Evolutionary conservation across 2,888 invertebrate species (phyloP).

Genomic region (Sinodicranocentrus sp.): DNA sequence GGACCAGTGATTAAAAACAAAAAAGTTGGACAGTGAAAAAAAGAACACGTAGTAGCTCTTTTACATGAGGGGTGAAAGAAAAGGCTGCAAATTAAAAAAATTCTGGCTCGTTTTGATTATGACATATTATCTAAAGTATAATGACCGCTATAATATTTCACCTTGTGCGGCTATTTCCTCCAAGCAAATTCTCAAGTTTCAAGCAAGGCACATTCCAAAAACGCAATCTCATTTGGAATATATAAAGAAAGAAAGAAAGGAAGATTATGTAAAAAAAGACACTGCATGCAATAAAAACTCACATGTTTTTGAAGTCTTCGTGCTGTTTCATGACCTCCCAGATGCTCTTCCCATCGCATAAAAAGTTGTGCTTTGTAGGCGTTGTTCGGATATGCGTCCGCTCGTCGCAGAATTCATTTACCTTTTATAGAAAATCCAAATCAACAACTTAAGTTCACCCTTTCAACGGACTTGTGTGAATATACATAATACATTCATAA

Average conservation of each 20-base stretch:
- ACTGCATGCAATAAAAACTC: conserved; percentile 62
- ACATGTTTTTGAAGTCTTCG: conserved; percentile 80
- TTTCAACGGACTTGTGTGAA: conserved; percentile 46
- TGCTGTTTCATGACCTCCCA: conserved; percentile 82
- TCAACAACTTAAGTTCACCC: conserved; percentile 68
- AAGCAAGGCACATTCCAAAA: conserved; percentile 12
- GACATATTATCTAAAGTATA: too few species aligned
- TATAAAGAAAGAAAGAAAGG: background rate
- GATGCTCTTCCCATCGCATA: conserved; percentile 83
- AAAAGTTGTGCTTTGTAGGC: conserved; percentile 84
- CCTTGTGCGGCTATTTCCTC: background rate
- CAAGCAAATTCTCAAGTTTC: conserved; percentile 16
- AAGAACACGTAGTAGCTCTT: too few species aligned
- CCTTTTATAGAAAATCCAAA: conserved; percentile 77
- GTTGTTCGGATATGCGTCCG: conserved; percentile 83
- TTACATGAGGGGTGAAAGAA: too few species aligned
- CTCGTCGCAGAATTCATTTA: conserved; percentile 84
- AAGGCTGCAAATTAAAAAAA: conserved; percentile 10
- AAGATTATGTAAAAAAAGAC: background rate
- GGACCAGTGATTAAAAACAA: conserved; percentile 23
- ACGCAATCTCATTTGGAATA: background rate
- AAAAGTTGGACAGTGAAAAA: conserved; percentile 13
- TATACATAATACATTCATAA: background rate
- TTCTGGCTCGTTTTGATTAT: too few species aligned
- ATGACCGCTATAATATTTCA: background rate